A percentile compares a stretch with the other conserved stretches of the same genome.
Evolutionary conservation across 2,888 invertebrate species (phyloP).

Genomic region (Leucoptera coffeella): DNA sequence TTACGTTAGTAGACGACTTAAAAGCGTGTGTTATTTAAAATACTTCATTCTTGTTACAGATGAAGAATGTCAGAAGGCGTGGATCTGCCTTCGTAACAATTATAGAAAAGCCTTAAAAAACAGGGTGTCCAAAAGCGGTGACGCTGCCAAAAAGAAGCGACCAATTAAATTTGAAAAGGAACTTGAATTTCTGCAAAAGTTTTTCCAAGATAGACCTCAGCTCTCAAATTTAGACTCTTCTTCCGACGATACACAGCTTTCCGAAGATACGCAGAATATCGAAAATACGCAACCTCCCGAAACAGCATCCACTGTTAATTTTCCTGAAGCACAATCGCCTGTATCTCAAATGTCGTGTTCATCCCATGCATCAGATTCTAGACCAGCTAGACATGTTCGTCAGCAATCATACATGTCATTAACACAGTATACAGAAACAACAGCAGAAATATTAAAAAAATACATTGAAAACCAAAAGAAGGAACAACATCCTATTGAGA

Average conservation of each 20-base stretch:
- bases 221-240: constrained; percentile 1
- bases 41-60: not conserved
- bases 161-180: constrained; percentile 1
- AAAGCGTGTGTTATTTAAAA: too few relatives aligned
- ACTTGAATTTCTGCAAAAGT: constrained; percentile 1
- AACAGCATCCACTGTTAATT: too few relatives aligned
- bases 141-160: not conserved
- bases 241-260: constrained; percentile 1
- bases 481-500: constrained; percentile 2
- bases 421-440: too few relatives aligned
- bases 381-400: too few relatives aligned
- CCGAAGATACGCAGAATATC: too few relatives aligned
- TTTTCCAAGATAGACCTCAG: not conserved
- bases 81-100: not conserved
- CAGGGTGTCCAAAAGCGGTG: not conserved
- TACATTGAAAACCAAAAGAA: too few relatives aligned
- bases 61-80: not conserved
- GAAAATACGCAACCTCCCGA: too few relatives aligned
- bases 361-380: too few relatives aligned
- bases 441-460: too few relatives aligned
- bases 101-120: not conserved
- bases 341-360: too few relatives aligned
- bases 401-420: not conserved
- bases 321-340: too few relatives aligned
- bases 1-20: too few relatives aligned